Evolutionary conservation across 2,797 vertebrate species (phyloP), one percentile per base, ranked within the genome.

Genomic region (Bovichtus diacanthus): DNA sequence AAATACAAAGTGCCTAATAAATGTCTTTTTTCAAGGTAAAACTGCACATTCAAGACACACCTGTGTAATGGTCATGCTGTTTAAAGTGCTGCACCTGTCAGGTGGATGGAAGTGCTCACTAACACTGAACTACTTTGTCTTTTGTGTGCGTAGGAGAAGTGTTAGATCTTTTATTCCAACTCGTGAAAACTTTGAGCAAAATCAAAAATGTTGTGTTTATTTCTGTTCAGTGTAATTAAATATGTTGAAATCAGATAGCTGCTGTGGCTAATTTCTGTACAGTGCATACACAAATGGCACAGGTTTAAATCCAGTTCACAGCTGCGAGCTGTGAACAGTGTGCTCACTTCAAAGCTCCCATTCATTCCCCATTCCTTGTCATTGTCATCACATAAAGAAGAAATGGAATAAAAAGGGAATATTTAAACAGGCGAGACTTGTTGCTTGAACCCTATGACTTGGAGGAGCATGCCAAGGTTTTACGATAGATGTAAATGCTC

Each of bases 401-500:
- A 70, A 64, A 75, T 25, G 55, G 67, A 65, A 66, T 70, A 41
- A 49, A 59, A 56, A 53, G 15, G 60, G 41, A 25, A 68, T 49
- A 34, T 61, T 82, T 74, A 72, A 67, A 81, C 9, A 70, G 59
- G 67, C 50, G 36, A 59, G 21, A 31, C 56, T 66, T 25, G 31
- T 54, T 59, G 43, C 34, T 80, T 74, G 47, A 75, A 82, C 50
- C 60, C 49, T 56, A 15, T 73, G 51, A 69, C 63, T 62, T 53
- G 39, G 27, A 56, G 27, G 36, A 44, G 21, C 46, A 53, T 34
- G 58, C 31, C 43, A 55, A 55, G 13, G 6, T 75, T 82, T 74
- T 70, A 80, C 70, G 70, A 80, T 13, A 27, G 55, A 76, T 64
- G 36, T 70, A 67, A 84, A 77, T 8, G 23, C 72, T 63, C 65